These are phyloP conservation scores for Danio rerio DNA, from an alignment of 2,113 vertebrate species.

Conservation along the genomic window GRCz12tu NC_133177.1:57030501-57031000, in stretches of 20 bases:
- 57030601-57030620: slow-evolving; percentile 30
- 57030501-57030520: slow-evolving; percentile 8
- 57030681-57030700: not conserved
- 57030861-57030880: slow-evolving; percentile 2
- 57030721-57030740: no score
- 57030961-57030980: not conserved
- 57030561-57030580: slow-evolving; percentile 41
- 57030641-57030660: not conserved
- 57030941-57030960: no score
- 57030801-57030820: slow-evolving; percentile 47
- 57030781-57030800: no score
- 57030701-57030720: not conserved
- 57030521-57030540: slow-evolving; percentile 28
- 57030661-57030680: not conserved
- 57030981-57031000: not conserved
- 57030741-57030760: not conserved
- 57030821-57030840: slow-evolving; percentile 44
- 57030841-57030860: slow-evolving; percentile 50
- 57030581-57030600: slow-evolving; percentile 60
- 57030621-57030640: not conserved
- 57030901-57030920: no score
- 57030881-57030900: not conserved
- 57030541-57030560: slow-evolving; percentile 11
- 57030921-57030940: no score
- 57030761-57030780: no score